Evolutionary conservation across 2,888 invertebrate species (phyloP).

Genomic region (Lacanobia oleracea): DNA sequence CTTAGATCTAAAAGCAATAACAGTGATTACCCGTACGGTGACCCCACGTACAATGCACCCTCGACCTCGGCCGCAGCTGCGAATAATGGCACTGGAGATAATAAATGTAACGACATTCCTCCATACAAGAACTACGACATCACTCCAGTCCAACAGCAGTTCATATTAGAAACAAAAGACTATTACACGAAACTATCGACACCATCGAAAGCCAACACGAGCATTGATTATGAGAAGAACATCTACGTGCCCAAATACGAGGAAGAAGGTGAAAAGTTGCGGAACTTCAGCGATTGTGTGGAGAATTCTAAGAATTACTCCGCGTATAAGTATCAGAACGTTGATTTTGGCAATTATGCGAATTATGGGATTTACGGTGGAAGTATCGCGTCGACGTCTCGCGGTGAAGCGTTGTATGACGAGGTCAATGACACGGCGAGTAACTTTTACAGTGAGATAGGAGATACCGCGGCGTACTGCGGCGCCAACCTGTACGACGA

Average conservation of each 20-base stretch:
- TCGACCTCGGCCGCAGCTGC: constrained; percentile 68
- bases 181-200: constrained; percentile 86
- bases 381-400: constrained; percentile 72
- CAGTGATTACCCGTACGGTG: constrained; percentile 80
- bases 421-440: constrained; percentile 84
- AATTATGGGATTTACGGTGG: constrained; percentile 69
- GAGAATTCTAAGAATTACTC: constrained; percentile 87
- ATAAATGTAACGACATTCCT: constrained; percentile 80
- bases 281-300: constrained; percentile 82
- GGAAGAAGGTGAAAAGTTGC: constrained; percentile 82
- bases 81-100: constrained; percentile 63
- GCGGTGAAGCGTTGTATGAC: constrained; percentile 75
- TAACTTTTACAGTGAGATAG: constrained; percentile 85
- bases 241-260: constrained; percentile 85
- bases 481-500: constrained; percentile 84
- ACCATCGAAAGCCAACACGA: constrained; percentile 71
- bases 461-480: constrained; percentile 72
- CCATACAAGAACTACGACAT: constrained; percentile 82
- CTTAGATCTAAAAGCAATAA: constrained; percentile 85
- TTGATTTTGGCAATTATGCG: constrained; percentile 76
- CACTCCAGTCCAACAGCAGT: constrained; percentile 81
- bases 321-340: constrained; percentile 84
- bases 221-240: constrained; percentile 84
- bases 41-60: constrained; percentile 70
- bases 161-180: constrained; percentile 85